A percentile compares a stretch with the other conserved stretches of the same genome.
Evolutionary conservation across 1,140 invertebrate species (phyloP).

Genomic region (Drosophila tsacasi): DNA sequence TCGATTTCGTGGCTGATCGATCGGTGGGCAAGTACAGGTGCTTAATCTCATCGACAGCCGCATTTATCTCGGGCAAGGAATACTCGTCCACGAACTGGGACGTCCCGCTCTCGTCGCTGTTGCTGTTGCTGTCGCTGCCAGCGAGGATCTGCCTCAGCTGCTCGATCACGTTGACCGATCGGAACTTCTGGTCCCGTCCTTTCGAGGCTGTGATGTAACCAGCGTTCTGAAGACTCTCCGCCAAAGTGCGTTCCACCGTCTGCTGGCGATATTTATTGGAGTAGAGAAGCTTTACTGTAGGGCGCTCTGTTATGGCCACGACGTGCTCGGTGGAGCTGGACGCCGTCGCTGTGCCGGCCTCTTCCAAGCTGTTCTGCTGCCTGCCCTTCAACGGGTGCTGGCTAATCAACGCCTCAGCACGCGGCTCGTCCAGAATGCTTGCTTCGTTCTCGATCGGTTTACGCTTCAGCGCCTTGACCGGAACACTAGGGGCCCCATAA

Average conservation of each 20-base stretch:
- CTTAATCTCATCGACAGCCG: constrained; percentile 69
- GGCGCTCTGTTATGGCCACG: constrained; percentile 63
- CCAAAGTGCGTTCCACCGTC: constrained; percentile 68
- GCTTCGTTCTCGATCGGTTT: constrained; percentile 69
- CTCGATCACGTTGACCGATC: constrained; percentile 62
- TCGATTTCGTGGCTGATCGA: constrained; percentile 22
- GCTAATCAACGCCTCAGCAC: constrained; percentile 72
- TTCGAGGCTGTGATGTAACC: constrained; percentile 62
- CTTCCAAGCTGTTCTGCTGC: constrained; percentile 70
- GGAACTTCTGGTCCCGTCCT: constrained; percentile 46
- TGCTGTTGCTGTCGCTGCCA: constrained; percentile 58
- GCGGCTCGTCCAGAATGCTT: constrained; percentile 41
- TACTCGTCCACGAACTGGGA: constrained; percentile 81
- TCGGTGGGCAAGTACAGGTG: constrained; percentile 33
- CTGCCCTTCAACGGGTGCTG: constrained; percentile 34
- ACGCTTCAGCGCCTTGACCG: constrained; percentile 32
- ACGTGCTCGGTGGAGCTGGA: constrained; percentile 55
- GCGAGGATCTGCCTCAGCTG: constrained; percentile 73
- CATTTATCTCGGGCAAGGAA: constrained; percentile 58
- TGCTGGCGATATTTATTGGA: constrained; percentile 79
- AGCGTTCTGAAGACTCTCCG: constrained; percentile 77
- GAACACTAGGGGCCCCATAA: constrained; percentile 1
- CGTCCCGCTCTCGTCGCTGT: constrained; percentile 69
- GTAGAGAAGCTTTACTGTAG: constrained; percentile 71
- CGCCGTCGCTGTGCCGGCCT: constrained; percentile 9